Evolutionary conservation across 2,797 vertebrate genomes (phyloP), one percentile per base, ranked within the genome.

Genomic region (Anguilla anguilla): DNA sequence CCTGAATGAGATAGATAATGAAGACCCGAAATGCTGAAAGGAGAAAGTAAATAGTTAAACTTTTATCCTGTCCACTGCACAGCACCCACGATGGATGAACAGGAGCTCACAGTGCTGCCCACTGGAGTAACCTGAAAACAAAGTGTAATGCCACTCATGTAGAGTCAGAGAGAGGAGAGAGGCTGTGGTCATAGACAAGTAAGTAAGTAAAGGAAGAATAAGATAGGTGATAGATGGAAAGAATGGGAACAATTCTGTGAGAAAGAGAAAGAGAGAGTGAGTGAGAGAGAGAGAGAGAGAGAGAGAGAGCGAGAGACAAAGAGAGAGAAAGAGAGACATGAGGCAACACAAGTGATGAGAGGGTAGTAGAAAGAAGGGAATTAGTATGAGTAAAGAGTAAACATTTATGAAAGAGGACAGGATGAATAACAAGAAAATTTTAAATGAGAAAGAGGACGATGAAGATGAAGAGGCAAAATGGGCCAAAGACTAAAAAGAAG

Each of bases 1-100:
- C 72, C 67, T 74, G 49, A 31, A 77, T 22, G 84, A 46, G 35
- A 51, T n/a, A 77, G 87, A 85, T 15, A 51, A 64, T 35, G 17
- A 57, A 28, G 39, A 49, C 35, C 19, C 57, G 51, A 55, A 55
- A 55, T 49, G 55, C 74, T 46, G 57, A 81, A 85, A 85, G 83
- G 53, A 53, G n/a, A 57, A 85, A 77, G 72, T 53, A 46, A 57
- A 31, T 51, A 0, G 83, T 55, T 59, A 84, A 46, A 79, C 74
- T 79, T 79, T 79, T 43, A 79, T 39, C 22, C 15, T 2, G 74
- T 43, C 39, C 74, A 22, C 39, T 17, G 13, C 35, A 46, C 15
- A 79, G 2, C 74, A 46, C 15, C 74, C 35, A 31, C 28, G 25
- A 39, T 17, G 74, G 22, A 28, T 0, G 51, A 2, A 53, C 3